Evolutionary conservation across 1,140 invertebrate species (phyloP).

Genomic region (Neuroterus valhalla): DNA sequence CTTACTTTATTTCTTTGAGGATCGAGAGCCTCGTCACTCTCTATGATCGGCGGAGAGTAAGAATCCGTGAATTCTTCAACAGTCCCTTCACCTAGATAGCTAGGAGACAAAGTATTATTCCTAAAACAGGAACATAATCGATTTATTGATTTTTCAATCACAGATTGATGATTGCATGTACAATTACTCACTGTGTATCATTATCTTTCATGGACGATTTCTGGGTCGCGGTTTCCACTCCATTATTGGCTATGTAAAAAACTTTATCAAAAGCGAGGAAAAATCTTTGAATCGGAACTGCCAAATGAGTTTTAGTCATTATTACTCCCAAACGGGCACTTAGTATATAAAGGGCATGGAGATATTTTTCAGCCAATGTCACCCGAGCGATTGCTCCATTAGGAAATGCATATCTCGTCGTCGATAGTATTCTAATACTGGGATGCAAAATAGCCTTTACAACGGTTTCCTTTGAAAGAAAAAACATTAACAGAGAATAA

Average conservation of each 20-base stretch:
- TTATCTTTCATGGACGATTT: conserved; percentile 43
- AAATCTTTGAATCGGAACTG: conserved; percentile 81
- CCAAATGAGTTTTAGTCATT: conserved; percentile 87
- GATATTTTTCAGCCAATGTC: conserved; percentile 85
- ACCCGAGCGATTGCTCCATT: conserved; percentile 83
- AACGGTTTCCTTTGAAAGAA: conserved; percentile 78
- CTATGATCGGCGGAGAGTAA: conserved; percentile 73
- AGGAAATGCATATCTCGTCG: conserved; percentile 86
- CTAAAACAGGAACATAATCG: conserved; percentile 18
- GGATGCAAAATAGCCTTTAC: conserved; percentile 87
- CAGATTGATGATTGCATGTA: conserved; percentile 17
- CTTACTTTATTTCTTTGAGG: conserved; percentile 62
- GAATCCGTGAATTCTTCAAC: conserved; percentile 69
- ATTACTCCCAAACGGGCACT: conserved; percentile 88
- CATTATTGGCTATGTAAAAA: conserved; percentile 70
- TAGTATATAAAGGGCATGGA: conserved; percentile 87
- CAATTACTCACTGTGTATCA: conserved; percentile 47
- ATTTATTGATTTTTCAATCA: conserved; percentile 32
- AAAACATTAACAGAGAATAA: conserved; percentile 23
- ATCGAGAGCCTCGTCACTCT: conserved; percentile 58
- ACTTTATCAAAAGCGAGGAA: conserved; percentile 93
- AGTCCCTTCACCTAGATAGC: conserved; percentile 34
- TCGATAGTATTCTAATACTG: conserved; percentile 82
- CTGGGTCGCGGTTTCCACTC: conserved; percentile 24
- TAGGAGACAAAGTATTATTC: conserved; percentile 39